Conservation (phyloP, 2,888 invertebrate species). For the Cybosia mesomella region DNA sequence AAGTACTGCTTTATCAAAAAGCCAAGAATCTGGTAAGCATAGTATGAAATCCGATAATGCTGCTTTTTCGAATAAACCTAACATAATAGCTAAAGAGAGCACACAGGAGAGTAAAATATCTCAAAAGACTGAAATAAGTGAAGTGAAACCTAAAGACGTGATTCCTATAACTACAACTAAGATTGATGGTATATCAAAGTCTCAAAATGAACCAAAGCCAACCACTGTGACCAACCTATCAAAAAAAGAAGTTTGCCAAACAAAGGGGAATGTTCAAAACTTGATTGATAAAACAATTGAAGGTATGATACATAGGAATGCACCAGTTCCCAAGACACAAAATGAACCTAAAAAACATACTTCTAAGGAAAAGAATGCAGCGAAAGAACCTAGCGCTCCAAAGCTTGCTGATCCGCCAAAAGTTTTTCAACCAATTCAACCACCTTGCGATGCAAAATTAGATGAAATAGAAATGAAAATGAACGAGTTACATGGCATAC, state of each 20-base stretch:
- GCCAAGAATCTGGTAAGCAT: slow-evolving; percentile 65
- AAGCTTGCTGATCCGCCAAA: slow-evolving; percentile 48
- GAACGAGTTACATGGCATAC: slow-evolving; percentile 82
- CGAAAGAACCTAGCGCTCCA: slow-evolving; percentile 40
- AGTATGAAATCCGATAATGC: slow-evolving; percentile 67
- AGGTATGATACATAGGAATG: slow-evolving; percentile 72
- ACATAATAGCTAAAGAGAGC: slow-evolving; percentile 45
- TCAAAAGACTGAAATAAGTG: slow-evolving; percentile 39
- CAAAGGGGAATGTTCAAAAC: slow-evolving; percentile 74
- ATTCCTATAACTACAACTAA: slow-evolving; percentile 7
- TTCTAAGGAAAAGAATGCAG: slow-evolving; percentile 32
- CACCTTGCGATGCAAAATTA: slow-evolving; percentile 49
- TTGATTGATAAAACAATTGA: slow-evolving; percentile 81
- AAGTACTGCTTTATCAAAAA: slow-evolving; percentile 65
- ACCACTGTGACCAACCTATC: slow-evolving; percentile 15
- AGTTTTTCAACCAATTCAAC: slow-evolving; percentile 50
- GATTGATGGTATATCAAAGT: slow-evolving; percentile 18
- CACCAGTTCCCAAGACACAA: slow-evolving; percentile 59
- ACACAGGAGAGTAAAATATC: slow-evolving; percentile 47
- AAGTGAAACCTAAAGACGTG: slow-evolving; percentile 26
- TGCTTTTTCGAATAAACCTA: slow-evolving; percentile 68
- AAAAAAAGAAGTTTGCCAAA: slow-evolving; percentile 58
- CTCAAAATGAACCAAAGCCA: slow-evolving; percentile 23
- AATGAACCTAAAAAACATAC: slow-evolving; percentile 56
- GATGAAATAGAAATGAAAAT: slow-evolving; percentile 82